A percentile compares a stretch with the other conserved stretches of the same genome.
phyloP scores from a whole-genome alignment of 2,113 vertebrate species.

The Myxocyprinus asiaticus region DNA sequence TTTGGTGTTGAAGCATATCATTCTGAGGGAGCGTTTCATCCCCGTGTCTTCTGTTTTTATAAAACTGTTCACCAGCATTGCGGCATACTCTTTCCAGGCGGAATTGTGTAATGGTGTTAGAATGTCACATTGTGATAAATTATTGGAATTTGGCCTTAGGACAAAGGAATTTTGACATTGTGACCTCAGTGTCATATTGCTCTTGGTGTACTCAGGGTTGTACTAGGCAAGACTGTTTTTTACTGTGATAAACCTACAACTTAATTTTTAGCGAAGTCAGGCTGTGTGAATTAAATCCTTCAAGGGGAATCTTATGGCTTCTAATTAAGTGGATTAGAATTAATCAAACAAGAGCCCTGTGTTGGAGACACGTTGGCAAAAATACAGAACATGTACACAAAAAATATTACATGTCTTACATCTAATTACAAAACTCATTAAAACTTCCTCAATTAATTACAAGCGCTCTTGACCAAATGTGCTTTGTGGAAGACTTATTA shows the following conservation, averaged over 20 bases:
- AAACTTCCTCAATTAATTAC: conserved; percentile 68
- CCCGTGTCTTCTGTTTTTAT: conserved; percentile 34
- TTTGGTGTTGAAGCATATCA: conserved; percentile 54
- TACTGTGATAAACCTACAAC: conserved; percentile 68
- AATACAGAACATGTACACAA: conserved; percentile 34
- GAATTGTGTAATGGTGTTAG: conserved; percentile 22
- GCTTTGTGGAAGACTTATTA: conserved; percentile 24
- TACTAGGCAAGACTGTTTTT: conserved; percentile 21
- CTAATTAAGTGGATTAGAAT: conserved; percentile 77
- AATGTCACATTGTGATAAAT: conserved; percentile 41
- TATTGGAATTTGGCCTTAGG: conserved; percentile 10
- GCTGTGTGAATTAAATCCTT: conserved; percentile 65
- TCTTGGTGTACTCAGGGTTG: conserved; percentile 18
- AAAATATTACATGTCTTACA: conserved; percentile 48
- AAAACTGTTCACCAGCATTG: conserved; percentile 19
- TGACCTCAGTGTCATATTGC: neutral
- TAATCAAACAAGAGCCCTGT: conserved; percentile 69
- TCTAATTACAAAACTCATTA: conserved; percentile 74
- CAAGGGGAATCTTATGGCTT: conserved; percentile 70
- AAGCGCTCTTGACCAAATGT: conserved; percentile 30
- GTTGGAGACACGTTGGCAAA: conserved; percentile 39
- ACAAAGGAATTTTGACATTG: conserved; percentile 15
- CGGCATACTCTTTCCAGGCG: conserved; percentile 18
- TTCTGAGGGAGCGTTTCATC: conserved; percentile 10
- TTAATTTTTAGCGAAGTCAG: conserved; percentile 69